Evolutionary conservation across 2,888 invertebrate species (phyloP), one percentile per base, ranked within the genome.

Genomic region (Metallyticus violacea): DNA sequence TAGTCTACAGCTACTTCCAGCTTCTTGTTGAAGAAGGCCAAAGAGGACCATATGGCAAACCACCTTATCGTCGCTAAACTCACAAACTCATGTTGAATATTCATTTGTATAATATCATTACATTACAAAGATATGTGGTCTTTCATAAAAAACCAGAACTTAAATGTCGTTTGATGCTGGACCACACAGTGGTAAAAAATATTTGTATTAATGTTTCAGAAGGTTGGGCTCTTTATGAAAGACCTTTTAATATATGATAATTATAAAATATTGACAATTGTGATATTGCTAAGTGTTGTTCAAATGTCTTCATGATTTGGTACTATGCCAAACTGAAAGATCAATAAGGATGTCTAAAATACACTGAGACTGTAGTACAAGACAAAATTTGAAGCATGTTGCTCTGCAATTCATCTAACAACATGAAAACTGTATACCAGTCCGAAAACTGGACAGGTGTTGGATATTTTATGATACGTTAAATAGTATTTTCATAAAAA

Each of bases 1-100:
- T 97, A 85, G 96, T 96, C 85, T 97, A 95, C 93, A 97, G 97
- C 90, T 96, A 96, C 91, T 97, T 96, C 91, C 93, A 95, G 89
- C 94, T 95, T 89, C 93, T 96, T 78, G 93, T 93, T 89, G 94
- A 95, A 88, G 96, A 96, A 89, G 94, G 95, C 87, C 94, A 95
- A 89, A 92, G 95, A 87, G 96, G 96, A 80, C 93, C 95, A n/a
- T 96, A 96, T 92, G 93, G 94, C 89, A 96, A 95, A 90, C 95
- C 95, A 88, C 96, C 96, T 0, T 96, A 96, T 90, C 93, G 92
- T 89, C 90, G 92, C 88, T 90, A 86, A 81, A 22, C 40, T 62
- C 77, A 29, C 62, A 77, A n/a, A 62, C 85, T 27, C 28, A 26
- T 87, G 29, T 28, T 26, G 6, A 29, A 86, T 25, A 25, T 77